These are phyloP conservation scores for Pasiphila rectangulata DNA, from an alignment of 2,888 invertebrate species.

Conservation along the genomic window DNA sequence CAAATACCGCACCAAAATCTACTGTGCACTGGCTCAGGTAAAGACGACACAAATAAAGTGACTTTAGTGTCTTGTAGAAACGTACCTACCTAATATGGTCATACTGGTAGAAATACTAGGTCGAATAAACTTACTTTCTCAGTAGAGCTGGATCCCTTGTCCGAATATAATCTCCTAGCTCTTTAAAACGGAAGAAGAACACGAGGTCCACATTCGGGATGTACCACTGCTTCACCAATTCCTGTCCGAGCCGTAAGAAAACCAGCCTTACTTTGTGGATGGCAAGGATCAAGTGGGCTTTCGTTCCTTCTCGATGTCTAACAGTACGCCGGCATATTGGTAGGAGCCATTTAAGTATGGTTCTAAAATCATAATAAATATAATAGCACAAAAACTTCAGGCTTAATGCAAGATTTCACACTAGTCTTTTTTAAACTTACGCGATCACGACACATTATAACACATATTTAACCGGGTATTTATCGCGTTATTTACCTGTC, in stretches of 20 bases:
- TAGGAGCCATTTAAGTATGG: conserved; percentile 81
- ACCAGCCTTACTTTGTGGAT: conserved; percentile 82
- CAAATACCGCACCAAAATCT: too few relatives aligned
- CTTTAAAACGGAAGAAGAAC: conserved; percentile 84
- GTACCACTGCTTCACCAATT: conserved; percentile 82
- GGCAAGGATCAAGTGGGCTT: conserved; percentile 78
- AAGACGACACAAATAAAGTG: too few relatives aligned
- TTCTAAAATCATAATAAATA: conserved; percentile 51
- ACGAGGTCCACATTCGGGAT: conserved; percentile 84
- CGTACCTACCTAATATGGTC: too few relatives aligned
- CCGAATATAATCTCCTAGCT: conserved; percentile 81
- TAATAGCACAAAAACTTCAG: background rate
- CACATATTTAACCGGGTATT: too few relatives aligned
- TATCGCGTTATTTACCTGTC: too few relatives aligned
- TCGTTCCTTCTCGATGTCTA: conserved; percentile 84
- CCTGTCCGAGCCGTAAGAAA: conserved; percentile 76
- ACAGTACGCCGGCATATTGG: conserved; percentile 83
- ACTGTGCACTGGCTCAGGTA: too few relatives aligned
- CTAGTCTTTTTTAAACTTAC: too few relatives aligned
- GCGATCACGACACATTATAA: too few relatives aligned
- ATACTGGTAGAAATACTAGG: too few relatives aligned
- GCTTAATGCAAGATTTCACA: too few relatives aligned
- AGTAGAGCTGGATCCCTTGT: conserved; percentile 79
- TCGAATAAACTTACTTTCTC: conserved; percentile 80
- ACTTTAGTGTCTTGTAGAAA: too few relatives aligned